phyloP scores from a whole-genome alignment of 2,888 invertebrate genomes.

The Stenolophus ochropezus region DNA sequence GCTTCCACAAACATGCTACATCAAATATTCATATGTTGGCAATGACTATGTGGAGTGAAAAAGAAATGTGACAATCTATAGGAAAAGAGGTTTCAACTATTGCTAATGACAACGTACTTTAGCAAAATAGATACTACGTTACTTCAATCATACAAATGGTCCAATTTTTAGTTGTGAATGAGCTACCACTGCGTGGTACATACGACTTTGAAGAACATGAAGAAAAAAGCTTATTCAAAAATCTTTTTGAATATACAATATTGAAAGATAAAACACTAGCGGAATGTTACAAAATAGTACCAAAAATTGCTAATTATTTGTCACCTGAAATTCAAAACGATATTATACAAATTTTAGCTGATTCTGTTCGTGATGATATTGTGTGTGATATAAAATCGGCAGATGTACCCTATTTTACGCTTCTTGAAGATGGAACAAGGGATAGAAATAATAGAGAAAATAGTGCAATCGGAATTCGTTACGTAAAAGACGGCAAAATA shows the following conservation, averaged over 20 bases:
- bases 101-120: no score
- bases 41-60: no score
- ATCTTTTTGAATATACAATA: slow-evolving; percentile 38
- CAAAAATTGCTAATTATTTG: slow-evolving; percentile 35
- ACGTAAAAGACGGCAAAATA: slow-evolving; percentile 25
- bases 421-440: slow-evolving; percentile 39
- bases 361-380: slow-evolving; percentile 32
- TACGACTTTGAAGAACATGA: slow-evolving; percentile 39
- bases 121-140: no score
- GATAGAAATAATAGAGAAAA: slow-evolving; percentile 49
- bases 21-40: no score
- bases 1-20: no score
- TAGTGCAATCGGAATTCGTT: slow-evolving; percentile 17
- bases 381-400: slow-evolving; percentile 34
- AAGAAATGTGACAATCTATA: no score
- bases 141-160: no score
- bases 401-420: slow-evolving; percentile 40
- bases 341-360: slow-evolving; percentile 39
- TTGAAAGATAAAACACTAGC: background rate
- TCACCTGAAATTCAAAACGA: slow-evolving; percentile 52
- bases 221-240: slow-evolving; percentile 42
- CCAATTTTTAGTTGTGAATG: slow-evolving; percentile 56
- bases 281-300: background rate
- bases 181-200: slow-evolving; percentile 69
- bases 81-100: no score